Evolutionary conservation across 1,140 invertebrate genomes (phyloP).

Genomic region (Heterodera schachtii): DNA sequence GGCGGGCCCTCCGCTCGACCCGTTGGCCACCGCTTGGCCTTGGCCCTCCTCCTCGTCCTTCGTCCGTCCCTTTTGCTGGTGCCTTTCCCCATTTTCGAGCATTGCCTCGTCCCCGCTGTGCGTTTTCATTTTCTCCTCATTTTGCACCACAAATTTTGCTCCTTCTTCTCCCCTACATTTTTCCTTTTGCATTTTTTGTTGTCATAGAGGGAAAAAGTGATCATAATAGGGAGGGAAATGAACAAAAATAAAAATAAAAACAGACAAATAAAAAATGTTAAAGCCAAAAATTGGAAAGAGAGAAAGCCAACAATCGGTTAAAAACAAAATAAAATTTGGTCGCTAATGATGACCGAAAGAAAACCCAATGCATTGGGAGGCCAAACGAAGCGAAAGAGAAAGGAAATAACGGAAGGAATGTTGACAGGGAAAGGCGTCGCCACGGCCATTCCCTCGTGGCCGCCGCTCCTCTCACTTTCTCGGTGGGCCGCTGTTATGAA

Average conservation of each 20-base stretch:
- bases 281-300: too few relatives aligned
- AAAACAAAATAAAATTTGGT: too few relatives aligned
- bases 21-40: constrained; percentile 9
- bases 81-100: constrained; percentile 12
- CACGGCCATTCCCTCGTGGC: neutral
- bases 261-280: too few relatives aligned
- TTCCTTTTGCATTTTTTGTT: neutral
- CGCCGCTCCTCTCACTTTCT: neutral
- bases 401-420: neutral
- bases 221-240: too few relatives aligned
- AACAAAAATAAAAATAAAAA: too few relatives aligned
- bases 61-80: neutral
- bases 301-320: too few relatives aligned
- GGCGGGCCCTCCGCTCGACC: constrained; percentile 2
- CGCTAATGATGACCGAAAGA: too few relatives aligned
- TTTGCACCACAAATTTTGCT: neutral
- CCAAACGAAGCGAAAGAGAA: too few relatives aligned
- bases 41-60: neutral
- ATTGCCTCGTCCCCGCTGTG: neutral
- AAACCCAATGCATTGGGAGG: too few relatives aligned
- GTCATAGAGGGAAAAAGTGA: too few relatives aligned
- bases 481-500: neutral
- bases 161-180: neutral
- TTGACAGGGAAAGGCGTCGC: neutral
- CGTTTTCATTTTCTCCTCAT: neutral